Evolutionary conservation across 2,113 vertebrate species (phyloP).

Genomic region (Microtus oregoni): DNA sequence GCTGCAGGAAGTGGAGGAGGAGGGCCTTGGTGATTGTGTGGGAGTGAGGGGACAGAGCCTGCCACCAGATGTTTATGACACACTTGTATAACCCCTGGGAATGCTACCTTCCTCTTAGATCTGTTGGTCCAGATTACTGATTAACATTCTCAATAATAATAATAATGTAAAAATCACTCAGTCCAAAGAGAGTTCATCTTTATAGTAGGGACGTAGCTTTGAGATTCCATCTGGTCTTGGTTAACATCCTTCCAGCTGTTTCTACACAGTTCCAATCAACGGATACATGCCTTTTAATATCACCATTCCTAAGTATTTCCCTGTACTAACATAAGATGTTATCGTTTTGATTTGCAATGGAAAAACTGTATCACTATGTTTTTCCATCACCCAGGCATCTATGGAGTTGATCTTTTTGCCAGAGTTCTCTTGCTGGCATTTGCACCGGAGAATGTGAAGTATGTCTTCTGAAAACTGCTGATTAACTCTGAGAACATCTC

Average conservation of each 20-base stretch:
- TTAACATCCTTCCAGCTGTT: neutral
- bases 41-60: neutral
- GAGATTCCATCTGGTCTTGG: neutral
- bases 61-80: neutral
- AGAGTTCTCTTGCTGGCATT: constrained; percentile 80
- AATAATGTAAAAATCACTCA: constrained; percentile 24
- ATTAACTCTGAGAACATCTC: constrained; percentile 79
- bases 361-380: constrained; percentile 85
- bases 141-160: constrained; percentile 61
- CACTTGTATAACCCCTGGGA: neutral
- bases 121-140: constrained; percentile 64
- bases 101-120: constrained; percentile 69
- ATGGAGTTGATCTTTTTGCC: constrained; percentile 83
- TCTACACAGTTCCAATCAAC: constrained; percentile 38
- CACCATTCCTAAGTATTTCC: constrained; percentile 50
- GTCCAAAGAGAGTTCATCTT: neutral
- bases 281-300: neutral
- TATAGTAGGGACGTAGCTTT: neutral
- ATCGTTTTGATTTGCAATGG: constrained; percentile 84
- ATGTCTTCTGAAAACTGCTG: constrained; percentile 86
- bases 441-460: constrained; percentile 82
- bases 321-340: constrained; percentile 49
- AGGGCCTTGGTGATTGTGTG: neutral
- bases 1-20: neutral
- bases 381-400: constrained; percentile 83